A percentile compares a stretch with the other conserved stretches of the same genome.
phyloP scores from a whole-genome alignment of 2,797 vertebrate species.

The Phaenicophaeus curvirostris region DNA sequence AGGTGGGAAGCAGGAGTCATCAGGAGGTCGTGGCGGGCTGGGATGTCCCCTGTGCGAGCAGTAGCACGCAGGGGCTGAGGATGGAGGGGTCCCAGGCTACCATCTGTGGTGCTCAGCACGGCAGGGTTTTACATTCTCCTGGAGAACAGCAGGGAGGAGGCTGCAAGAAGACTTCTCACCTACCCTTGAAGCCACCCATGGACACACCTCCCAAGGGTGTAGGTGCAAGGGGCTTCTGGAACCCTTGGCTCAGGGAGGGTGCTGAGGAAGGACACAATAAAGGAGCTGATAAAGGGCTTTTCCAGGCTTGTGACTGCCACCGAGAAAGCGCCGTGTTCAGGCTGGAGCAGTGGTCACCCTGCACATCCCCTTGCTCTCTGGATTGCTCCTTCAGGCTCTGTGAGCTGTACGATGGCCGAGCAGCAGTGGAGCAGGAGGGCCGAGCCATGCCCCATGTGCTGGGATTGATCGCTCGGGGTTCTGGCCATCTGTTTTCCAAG shows the following conservation, averaged over 20 bases:
- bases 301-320: neutral
- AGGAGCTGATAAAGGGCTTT: neutral
- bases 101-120: rapidly evolving
- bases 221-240: neutral
- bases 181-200: neutral
- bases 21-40: neutral
- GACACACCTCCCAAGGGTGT: rapidly evolving
- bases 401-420: rapidly evolving
- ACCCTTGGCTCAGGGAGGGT: neutral
- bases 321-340: neutral
- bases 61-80: neutral
- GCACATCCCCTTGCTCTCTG: rapidly evolving
- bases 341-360: neutral
- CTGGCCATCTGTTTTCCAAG: slow-evolving; percentile 27
- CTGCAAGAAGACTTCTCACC: neutral
- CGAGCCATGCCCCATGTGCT: rapidly evolving
- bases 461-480: neutral
- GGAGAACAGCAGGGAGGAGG: neutral
- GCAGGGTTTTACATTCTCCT: too few species aligned
- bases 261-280: neutral
- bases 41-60: rapidly evolving
- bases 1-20: neutral
- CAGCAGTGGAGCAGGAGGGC: neutral
- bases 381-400: neutral
- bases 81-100: neutral